These are phyloP conservation scores for Liolophura sinensis DNA, from an alignment of 1,140 invertebrate species.

Conservation along the genomic window DNA sequence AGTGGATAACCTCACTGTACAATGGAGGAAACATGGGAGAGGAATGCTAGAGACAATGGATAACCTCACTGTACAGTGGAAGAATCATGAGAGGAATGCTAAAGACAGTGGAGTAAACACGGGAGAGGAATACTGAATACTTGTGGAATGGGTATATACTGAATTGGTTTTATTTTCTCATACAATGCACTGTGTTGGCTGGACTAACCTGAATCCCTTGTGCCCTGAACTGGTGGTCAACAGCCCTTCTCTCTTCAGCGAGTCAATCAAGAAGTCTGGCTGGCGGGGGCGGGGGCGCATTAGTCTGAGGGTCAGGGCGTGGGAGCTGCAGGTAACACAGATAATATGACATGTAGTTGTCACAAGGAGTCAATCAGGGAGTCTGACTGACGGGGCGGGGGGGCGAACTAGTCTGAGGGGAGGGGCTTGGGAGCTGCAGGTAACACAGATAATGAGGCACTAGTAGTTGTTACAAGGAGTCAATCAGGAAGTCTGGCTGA, in stretches of 20 bases:
- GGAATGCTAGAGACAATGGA: too few relatives aligned
- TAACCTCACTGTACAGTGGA: background rate
- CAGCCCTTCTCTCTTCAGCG: slow-evolving; percentile 37
- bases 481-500: too few relatives aligned
- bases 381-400: too few relatives aligned
- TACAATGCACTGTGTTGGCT: background rate
- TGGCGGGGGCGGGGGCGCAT: slow-evolving; percentile 26
- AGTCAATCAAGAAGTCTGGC: slow-evolving; percentile 40
- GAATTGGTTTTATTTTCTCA: slow-evolving; percentile 12
- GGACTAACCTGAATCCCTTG: slow-evolving; percentile 8
- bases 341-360: too few relatives aligned
- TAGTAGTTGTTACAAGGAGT: too few relatives aligned
- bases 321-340: slow-evolving; percentile 10
- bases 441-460: too few relatives aligned
- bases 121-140: slow-evolving; percentile 4
- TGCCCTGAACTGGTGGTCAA: slow-evolving; percentile 1
- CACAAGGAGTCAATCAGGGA: too few relatives aligned
- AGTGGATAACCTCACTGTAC: too few relatives aligned
- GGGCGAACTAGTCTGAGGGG: too few relatives aligned
- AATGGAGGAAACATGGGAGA: too few relatives aligned
- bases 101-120: slow-evolving; percentile 8
- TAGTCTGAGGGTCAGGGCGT: slow-evolving; percentile 2
- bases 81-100: slow-evolving; percentile 8
- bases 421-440: too few relatives aligned
- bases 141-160: slow-evolving; percentile 1